phyloP scores from a whole-genome alignment of 2,888 invertebrate species.

The Meandrusa payeni region DNA sequence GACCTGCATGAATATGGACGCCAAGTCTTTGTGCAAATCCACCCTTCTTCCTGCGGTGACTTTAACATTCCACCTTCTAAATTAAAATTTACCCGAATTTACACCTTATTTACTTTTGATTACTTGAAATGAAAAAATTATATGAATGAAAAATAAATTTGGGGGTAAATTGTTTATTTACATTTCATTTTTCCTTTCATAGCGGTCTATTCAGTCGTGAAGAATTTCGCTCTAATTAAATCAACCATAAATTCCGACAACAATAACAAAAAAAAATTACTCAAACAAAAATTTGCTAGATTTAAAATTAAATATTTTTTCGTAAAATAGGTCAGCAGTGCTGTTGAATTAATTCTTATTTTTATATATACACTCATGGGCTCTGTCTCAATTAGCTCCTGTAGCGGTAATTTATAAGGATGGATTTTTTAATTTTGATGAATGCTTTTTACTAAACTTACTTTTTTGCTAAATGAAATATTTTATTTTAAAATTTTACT shows the following conservation, averaged over 20 bases:
- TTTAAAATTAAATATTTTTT: slow-evolving; percentile 20
- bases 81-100: slow-evolving; percentile 21
- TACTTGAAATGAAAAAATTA: slow-evolving; percentile 4
- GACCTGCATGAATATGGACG: slow-evolving; percentile 54
- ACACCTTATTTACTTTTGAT: slow-evolving; percentile 23
- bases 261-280: slow-evolving; percentile 28
- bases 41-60: slow-evolving; percentile 34
- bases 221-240: slow-evolving; percentile 50
- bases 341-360: slow-evolving; percentile 1
- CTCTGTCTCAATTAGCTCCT: no score
- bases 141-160: slow-evolving; percentile 23
- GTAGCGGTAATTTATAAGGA: no score
- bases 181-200: slow-evolving; percentile 47
- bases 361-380: no score
- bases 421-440: no score
- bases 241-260: slow-evolving; percentile 39
- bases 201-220: slow-evolving; percentile 48
- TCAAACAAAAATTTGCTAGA: no score
- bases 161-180: slow-evolving; percentile 36
- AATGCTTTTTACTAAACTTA: no score
- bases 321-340: slow-evolving; percentile 13
- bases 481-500: no score
- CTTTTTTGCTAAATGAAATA: no score
- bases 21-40: slow-evolving; percentile 42
- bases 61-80: slow-evolving; percentile 17